Percentiles rank a stretch among this genome's conserved stretches.
phyloP scores from a whole-genome alignment of 2,888 invertebrate genomes.

The Galeruca laticollis region DNA sequence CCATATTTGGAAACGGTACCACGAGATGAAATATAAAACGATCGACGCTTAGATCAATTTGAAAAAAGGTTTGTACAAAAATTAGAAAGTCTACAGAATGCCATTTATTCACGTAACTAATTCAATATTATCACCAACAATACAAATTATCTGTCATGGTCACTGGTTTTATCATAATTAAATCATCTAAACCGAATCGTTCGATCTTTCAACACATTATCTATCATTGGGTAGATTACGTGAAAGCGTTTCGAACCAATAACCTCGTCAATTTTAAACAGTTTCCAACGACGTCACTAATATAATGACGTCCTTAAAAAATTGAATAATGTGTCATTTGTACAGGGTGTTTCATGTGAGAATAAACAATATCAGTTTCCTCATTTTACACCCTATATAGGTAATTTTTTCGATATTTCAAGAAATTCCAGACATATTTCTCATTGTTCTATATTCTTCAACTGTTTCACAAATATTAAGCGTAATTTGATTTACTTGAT shows the following conservation, averaged over 20 bases:
- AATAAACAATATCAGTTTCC: no score
- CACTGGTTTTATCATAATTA: conserved; percentile 33
- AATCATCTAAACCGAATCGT: conserved; percentile 21
- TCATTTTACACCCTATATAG: no score
- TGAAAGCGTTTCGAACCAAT: conserved; percentile 28
- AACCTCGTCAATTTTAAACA: conserved; percentile 13
- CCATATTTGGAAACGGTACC: no score
- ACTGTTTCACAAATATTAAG: no score
- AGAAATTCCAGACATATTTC: no score
- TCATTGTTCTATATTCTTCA: no score
- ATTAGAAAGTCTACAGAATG: conserved; percentile 15
- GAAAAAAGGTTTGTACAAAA: no score
- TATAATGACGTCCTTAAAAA: neutral
- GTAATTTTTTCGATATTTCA: no score
- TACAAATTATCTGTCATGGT: conserved; percentile 35
- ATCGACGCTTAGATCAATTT: neutral
- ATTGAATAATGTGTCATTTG: no score
- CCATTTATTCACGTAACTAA: conserved; percentile 17
- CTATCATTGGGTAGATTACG: conserved; percentile 23
- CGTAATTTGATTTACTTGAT: no score
- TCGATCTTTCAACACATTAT: conserved; percentile 20
- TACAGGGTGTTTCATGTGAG: no score
- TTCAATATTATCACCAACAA: conserved; percentile 32
- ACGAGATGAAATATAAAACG: neutral
- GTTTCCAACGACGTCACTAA: neutral